phyloP scores from a whole-genome alignment of 2,113 vertebrate species.

The Caloenas nicobarica region DNA sequence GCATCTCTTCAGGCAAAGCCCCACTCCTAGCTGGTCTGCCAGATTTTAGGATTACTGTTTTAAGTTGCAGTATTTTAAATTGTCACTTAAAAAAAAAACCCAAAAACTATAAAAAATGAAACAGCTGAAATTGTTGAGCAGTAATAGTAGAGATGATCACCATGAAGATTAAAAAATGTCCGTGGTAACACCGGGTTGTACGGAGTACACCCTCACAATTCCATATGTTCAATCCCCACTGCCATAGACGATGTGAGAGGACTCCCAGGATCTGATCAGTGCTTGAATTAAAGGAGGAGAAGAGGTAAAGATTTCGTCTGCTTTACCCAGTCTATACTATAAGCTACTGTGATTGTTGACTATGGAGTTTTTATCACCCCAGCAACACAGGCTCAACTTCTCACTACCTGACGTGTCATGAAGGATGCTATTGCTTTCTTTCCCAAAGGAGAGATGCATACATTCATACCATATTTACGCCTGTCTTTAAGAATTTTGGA shows the following conservation, averaged over 20 bases:
- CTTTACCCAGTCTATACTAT: neutral
- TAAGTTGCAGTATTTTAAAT: neutral
- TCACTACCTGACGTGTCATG: neutral
- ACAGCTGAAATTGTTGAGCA: neutral
- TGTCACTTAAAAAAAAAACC: neutral
- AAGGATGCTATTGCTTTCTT: neutral
- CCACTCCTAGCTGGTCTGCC: neutral
- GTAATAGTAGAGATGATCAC: neutral
- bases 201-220: rapidly evolving
- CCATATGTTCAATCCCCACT: neutral
- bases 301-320: neutral
- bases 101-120: neutral
- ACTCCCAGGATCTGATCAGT: neutral
- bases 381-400: neutral
- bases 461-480: neutral
- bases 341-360: neutral
- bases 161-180: neutral
- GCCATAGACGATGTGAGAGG: neutral
- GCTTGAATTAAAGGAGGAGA: neutral
- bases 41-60: neutral
- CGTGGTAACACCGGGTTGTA: neutral
- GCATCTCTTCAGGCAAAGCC: neutral
- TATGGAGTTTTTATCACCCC: neutral
- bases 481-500: neutral
- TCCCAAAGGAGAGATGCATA: neutral